Percentiles rank a stretch among this genome's conserved stretches.
phyloP scores from a whole-genome alignment of 2,797 vertebrate genomes.

The Falco naumanni region DNA sequence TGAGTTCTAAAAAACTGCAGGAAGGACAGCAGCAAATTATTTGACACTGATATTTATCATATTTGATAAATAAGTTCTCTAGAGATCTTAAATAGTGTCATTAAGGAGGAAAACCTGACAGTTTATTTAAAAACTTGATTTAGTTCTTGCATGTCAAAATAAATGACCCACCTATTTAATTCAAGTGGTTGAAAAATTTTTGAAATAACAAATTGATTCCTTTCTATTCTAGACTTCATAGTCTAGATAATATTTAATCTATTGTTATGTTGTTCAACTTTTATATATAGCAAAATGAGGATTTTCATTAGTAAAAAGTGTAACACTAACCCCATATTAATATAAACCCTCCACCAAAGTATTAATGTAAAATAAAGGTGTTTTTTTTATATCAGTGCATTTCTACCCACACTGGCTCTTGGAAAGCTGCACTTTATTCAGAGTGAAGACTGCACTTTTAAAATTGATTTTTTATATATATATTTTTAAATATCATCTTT shows the following conservation, averaged over 20 bases:
- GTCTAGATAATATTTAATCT: not conserved
- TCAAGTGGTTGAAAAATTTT: not conserved
- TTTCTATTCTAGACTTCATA: not conserved
- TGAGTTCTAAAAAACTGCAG: slow-evolving; percentile 27
- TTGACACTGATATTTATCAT: slow-evolving; percentile 22
- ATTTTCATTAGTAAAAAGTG: not conserved
- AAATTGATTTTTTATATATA: not conserved
- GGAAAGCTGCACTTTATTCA: not conserved
- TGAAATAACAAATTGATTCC: not conserved
- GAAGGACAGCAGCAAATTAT: slow-evolving; percentile 28
- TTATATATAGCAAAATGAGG: not conserved
- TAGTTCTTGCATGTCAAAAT: not conserved
- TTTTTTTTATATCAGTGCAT: not conserved
- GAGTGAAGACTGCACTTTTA: not conserved
- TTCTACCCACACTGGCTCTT: not conserved
- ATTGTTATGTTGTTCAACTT: not conserved
- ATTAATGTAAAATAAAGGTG: not conserved
- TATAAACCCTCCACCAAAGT: not conserved
- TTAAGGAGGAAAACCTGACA: not conserved
- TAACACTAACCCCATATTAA: not conserved
- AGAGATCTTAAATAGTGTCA: not conserved
- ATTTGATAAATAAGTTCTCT: not conserved
- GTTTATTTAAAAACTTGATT: not conserved
- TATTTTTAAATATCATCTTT: not conserved
- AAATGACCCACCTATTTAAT: not conserved